Evolutionary conservation across 2,113 vertebrate genomes (phyloP), one percentile per base, ranked within the genome.

Genomic region (Notechis scutatus): DNA sequence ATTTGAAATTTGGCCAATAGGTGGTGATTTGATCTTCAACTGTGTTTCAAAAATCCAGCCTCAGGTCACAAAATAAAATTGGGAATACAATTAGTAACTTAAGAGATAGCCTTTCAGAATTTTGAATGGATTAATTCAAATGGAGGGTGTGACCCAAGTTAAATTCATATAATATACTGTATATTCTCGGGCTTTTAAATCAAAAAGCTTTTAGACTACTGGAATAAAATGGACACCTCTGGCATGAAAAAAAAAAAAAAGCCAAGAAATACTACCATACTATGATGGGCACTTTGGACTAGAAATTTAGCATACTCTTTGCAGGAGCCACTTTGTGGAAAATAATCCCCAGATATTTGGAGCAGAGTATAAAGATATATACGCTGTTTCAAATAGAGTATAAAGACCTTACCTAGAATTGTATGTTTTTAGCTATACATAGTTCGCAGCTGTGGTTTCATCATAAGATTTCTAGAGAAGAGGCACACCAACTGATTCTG

Each of bases 371-470:
- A 57, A 89, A 56, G 2, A 12, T 47, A 26, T n/a, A 6, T 90
- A 29, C 6, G 0, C 47, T 47, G 47, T 7, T 47, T 47, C 47
- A 50, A 50, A 50, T 50, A 50, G 8, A 50, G 1, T 50, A 50
- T 50, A 50, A 50, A 9, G 47, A 56, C 29, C n/a, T 29, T 90
- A 11, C 21, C 74, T 87, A 8, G 86, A 87, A 93, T 42, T 14
- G 12, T 39, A n/a, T n/a, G 95, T 96, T 93, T 94, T 8, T 92
- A 99, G 99, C 98, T 61, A 97, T 99, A 94, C 99, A 99, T 95
- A 97, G 97, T 95, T 97, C 98, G 93, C 99, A 99, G 96, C 98
- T 98, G 0, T 99, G 99, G 99, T 99, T 99, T 97, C 99, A 99
- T 96, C 98, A 99, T 94, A 99, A 98, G 97, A 98, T 99, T 96